Evolutionary conservation across 2,113 vertebrate genomes (phyloP).

Genomic region (Gymnobelideus leadbeateri): DNA sequence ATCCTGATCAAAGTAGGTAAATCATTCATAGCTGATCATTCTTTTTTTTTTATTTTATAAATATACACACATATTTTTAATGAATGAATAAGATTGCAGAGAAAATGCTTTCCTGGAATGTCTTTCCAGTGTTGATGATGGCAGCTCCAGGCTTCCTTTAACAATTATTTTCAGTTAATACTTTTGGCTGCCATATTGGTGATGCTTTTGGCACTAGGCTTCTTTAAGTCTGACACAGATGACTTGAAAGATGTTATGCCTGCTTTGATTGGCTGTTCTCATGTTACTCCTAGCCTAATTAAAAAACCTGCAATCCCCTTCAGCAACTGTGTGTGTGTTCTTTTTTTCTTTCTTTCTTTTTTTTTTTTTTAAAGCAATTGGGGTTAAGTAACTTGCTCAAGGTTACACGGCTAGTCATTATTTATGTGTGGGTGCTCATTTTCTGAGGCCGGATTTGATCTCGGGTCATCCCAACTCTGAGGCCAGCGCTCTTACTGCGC

Average conservation of each 20-base stretch:
- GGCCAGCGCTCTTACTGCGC: no score
- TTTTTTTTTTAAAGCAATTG: no score
- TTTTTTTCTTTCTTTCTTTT: no score
- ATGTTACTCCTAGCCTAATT: conserved; percentile 37
- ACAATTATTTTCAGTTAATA: conserved; percentile 46
- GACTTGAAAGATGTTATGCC: background rate
- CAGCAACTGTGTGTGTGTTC: conserved; percentile 49
- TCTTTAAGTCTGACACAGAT: conserved; percentile 69
- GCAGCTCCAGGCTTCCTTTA: background rate
- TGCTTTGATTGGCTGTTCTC: conserved; percentile 33
- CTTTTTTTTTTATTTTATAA: no score
- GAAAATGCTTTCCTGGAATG: conserved; percentile 26
- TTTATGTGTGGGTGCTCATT: no score
- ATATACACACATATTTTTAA: background rate
- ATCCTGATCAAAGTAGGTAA: background rate
- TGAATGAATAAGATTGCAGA: background rate
- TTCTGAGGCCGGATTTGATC: no score
- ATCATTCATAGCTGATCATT: background rate
- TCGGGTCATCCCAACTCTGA: no score
- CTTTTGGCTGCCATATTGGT: conserved; percentile 42
- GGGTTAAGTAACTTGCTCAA: no score
- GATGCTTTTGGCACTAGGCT: conserved; percentile 47
- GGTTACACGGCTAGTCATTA: no score
- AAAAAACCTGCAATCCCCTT: conserved; percentile 81
- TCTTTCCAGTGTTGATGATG: conserved; percentile 32